Evolutionary conservation across 2,797 vertebrate genomes (phyloP), one percentile per base, ranked within the genome.

Genomic region (Echeneis naucrates): DNA sequence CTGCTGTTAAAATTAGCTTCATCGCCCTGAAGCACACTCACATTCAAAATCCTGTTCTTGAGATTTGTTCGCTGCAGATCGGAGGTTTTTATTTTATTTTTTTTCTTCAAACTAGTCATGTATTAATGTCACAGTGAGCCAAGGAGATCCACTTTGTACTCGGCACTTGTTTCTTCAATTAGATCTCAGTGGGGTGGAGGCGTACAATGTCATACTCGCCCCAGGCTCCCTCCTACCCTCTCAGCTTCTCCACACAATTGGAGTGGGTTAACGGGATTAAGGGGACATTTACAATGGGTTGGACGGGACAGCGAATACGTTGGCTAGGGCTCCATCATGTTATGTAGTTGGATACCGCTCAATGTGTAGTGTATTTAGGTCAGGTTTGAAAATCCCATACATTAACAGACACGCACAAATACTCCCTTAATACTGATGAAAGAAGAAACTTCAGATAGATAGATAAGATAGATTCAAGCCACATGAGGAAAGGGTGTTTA

Each of bases 191-290:
- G 11, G 88, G 89, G 82, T 72, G 77, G 80, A 72, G 72, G 81
- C 72, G 56, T 73, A 81, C 70, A 62, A 64, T 68, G 80, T 82
- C 35, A 45, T 33, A 44, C 37, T 64, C 32, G 85, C 87, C 78
- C 45, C 24, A 9, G 84, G 89, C 84, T 68, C 74, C 77, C 83
- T 81, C 81, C 69, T 70, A 47, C 82, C 81, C 78, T 64, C 75
- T 59, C 47, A 21, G 74, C 55, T 61, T 80, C 82, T 73, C 62
- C 76, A 40, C 63, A 50, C 82, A 78, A 77, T 68, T 21, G 27
- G 77, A 76, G 83, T 82, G 88, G 83, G 83, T 80, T 87, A 90
- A 90, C 77, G 72, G 88, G 90, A 92, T 92, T 91, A 92, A 81
- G 70, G 79, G 75, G 79, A 87, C 79, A 58, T 82, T 86, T 86